Base-by-base conservation (phyloP, 2,888 invertebrate genomes). In the Apeira syringaria region DNA sequence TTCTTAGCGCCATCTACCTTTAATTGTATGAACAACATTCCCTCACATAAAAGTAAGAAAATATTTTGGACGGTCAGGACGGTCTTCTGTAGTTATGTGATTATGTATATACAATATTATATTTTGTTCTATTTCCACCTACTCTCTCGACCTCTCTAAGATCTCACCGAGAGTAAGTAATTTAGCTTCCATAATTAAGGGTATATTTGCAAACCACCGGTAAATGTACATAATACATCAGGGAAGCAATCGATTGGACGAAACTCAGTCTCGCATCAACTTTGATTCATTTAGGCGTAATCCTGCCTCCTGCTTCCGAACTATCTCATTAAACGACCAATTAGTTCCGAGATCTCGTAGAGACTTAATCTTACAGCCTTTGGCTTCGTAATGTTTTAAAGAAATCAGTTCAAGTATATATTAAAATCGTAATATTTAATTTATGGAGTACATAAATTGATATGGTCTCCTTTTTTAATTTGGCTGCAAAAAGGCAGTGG, bases 321-420 rank as follows among this genome's bases (percentile, higher is more conserved):
- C 79, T 82, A 80, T 79, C 82, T 80, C 79, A 85, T 85, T 84
- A 83, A 76, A 67, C 73, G 78, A 68, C 76, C 83, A 82, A 85
- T 84, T 85, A 80, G 80, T 81, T 76, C 70, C 61, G 65, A 74
- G 75, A 78, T 77, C 78, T 74, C 64, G 59, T 58, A 61, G 69
- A 80, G 73, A 74, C 80, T 77, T 80, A 79, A 81, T 80, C 77
- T 76, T 67, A 71, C 44, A 71, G 78, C 64, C 74, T 62, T 35
- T 55, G 58, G 54, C 54, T 46, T 46, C 35, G 54, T 54, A 52
- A 50, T 50, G 39, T 38, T 32, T 42, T 28, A 27, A 20, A 38
- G 45, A 54, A 40, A 45, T 45, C 34, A 34, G 31, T 42, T n/a
- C n/a, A n/a, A n/a, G n/a, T n/a, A n/a, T n/a, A n/a, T n/a, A n/a